phyloP scores from a whole-genome alignment of 2,888 invertebrate genomes.

The Epinotia ramella region DNA sequence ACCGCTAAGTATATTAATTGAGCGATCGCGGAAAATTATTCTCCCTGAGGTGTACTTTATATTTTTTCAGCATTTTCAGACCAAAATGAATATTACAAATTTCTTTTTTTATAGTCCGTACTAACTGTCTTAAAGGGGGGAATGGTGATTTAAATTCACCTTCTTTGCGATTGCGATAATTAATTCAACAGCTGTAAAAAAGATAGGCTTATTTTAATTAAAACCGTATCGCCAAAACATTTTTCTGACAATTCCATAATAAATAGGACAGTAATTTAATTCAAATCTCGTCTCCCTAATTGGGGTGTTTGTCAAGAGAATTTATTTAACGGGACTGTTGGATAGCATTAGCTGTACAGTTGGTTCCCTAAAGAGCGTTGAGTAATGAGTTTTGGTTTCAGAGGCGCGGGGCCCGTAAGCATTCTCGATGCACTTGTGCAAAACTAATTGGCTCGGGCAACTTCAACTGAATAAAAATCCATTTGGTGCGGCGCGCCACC shows the following conservation, averaged over 20 bases:
- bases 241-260: constrained; percentile 44
- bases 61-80: constrained; percentile 12
- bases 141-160: constrained; percentile 29
- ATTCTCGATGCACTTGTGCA: constrained; percentile 74
- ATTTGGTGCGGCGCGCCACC: constrained; percentile 75
- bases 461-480: constrained; percentile 56
- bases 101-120: constrained; percentile 23
- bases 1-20: constrained; percentile 34
- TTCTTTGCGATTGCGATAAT: constrained; percentile 19
- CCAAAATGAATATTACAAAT: constrained; percentile 9
- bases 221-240: constrained; percentile 41
- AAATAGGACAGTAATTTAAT: constrained; percentile 46
- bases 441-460: constrained; percentile 75
- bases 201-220: constrained; percentile 44
- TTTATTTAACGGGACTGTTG: constrained; percentile 48
- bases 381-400: constrained; percentile 60
- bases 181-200: constrained; percentile 34
- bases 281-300: constrained; percentile 47
- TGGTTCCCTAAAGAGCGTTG: constrained; percentile 53
- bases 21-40: constrained; percentile 27
- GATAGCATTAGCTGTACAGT: constrained; percentile 51
- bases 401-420: constrained; percentile 53
- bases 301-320: constrained; percentile 47
- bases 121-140: constrained; percentile 14
- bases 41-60: constrained; percentile 20